Evolutionary conservation across 2,888 invertebrate genomes (phyloP).

Genomic region (Leuctra nigra): DNA sequence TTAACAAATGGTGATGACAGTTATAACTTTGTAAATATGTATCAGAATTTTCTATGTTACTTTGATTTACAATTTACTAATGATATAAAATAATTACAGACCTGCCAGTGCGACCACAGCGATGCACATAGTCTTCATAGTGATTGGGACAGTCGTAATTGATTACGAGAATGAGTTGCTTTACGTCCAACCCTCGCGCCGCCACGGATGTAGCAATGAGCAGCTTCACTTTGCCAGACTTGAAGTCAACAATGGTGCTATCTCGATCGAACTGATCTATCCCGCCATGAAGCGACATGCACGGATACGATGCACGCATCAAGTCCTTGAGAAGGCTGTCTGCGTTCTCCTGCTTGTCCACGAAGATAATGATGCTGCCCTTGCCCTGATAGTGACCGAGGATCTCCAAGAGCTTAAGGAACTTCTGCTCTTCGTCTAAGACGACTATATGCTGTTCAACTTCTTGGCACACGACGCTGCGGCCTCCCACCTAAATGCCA

Average conservation of each 20-base stretch:
- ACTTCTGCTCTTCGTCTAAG: slow-evolving; percentile 94
- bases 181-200: slow-evolving; percentile 96
- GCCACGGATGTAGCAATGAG: slow-evolving; percentile 94
- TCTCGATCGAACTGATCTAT: slow-evolving; percentile 99
- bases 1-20: too few species aligned
- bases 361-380: slow-evolving; percentile 94
- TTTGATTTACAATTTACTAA: too few species aligned
- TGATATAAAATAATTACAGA: too few species aligned
- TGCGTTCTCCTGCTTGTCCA: slow-evolving; percentile 97
- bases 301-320: slow-evolving; percentile 93
- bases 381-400: slow-evolving; percentile 88
- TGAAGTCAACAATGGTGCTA: slow-evolving; percentile 96
- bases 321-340: slow-evolving; percentile 88
- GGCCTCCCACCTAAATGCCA: slow-evolving; percentile 69
- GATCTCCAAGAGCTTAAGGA: slow-evolving; percentile 94
- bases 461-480: slow-evolving; percentile 96
- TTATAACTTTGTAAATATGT: too few species aligned
- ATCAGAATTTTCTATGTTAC: too few species aligned
- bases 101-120: slow-evolving; percentile 83
- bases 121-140: slow-evolving; percentile 99
- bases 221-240: slow-evolving; percentile 63
- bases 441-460: slow-evolving; percentile 93
- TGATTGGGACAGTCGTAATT: slow-evolving; percentile 99
- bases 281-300: slow-evolving; percentile 96
- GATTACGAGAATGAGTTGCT: slow-evolving; percentile 92